A percentile compares a stretch with the other conserved stretches of the same genome.
phyloP scores from a whole-genome alignment of 2,113 vertebrate species.

The Archilochus colubris region DNA sequence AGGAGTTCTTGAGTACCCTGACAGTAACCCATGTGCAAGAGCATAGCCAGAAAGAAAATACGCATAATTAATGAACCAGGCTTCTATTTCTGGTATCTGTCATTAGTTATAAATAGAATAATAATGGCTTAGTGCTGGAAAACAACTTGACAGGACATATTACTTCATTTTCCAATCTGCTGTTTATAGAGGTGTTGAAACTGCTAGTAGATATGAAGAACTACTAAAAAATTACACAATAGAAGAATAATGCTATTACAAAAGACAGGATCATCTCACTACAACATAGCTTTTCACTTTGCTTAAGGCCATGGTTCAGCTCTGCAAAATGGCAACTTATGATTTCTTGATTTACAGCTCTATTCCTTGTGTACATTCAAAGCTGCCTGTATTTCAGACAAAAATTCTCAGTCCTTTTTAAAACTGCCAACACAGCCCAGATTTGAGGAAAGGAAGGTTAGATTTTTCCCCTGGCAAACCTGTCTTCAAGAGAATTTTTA shows the following conservation, averaged over 20 bases:
- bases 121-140: neutral
- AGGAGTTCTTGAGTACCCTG: neutral
- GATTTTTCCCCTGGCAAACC: neutral
- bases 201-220: neutral
- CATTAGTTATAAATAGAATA: conserved; percentile 9
- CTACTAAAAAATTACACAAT: neutral
- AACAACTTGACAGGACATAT: neutral
- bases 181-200: neutral
- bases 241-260: neutral
- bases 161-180: neutral
- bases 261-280: neutral
- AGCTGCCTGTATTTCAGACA: neutral
- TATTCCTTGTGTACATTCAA: neutral
- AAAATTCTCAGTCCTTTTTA: neutral
- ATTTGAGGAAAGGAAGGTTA: neutral
- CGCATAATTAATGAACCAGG: neutral
- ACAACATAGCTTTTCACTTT: neutral
- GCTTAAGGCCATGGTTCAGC: neutral
- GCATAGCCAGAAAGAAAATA: neutral
- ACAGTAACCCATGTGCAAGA: neutral
- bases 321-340: neutral
- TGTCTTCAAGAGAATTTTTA: neutral
- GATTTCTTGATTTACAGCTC: neutral
- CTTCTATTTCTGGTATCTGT: conserved; percentile 12
- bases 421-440: neutral